A percentile compares a stretch with the other conserved stretches of the same genome.
These are phyloP conservation scores for Vulpes vulpes DNA, from an alignment of 2,113 vertebrate genomes.

Conservation along the genomic window DNA sequence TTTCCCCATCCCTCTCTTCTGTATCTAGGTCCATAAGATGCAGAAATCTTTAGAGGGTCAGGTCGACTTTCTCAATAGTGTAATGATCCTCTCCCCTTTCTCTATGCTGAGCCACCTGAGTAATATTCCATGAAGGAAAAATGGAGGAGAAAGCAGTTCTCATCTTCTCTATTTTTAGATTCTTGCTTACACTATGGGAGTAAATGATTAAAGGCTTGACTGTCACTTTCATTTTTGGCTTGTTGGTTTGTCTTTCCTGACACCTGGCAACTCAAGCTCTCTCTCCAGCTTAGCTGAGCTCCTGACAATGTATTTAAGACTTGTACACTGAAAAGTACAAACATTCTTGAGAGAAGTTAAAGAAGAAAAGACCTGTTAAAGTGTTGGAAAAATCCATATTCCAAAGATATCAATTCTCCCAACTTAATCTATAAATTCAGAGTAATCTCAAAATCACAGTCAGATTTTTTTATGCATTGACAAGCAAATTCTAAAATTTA, in stretches of 20 bases:
- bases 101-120: neutral
- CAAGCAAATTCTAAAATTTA: neutral
- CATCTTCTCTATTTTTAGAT: neutral
- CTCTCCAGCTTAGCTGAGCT: neutral
- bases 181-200: neutral
- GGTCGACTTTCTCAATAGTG: too few relatives aligned
- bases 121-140: neutral
- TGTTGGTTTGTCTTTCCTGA: neutral
- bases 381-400: neutral
- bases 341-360: neutral
- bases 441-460: neutral
- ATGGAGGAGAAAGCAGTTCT: neutral
- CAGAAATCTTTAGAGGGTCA: too few relatives aligned
- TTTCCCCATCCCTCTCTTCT: neutral
- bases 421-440: neutral
- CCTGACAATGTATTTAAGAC: neutral
- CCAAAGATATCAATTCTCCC: neutral
- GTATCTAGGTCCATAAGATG: neutral
- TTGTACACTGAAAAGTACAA: neutral
- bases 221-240: neutral
- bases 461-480: neutral
- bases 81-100: rapidly evolving
- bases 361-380: neutral
- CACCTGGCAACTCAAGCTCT: neutral
- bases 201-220: neutral